These are phyloP conservation scores for Cyphomyrus discorhynchus DNA, from an alignment of 2,113 vertebrate species.

Conservation along the genomic window DNA sequence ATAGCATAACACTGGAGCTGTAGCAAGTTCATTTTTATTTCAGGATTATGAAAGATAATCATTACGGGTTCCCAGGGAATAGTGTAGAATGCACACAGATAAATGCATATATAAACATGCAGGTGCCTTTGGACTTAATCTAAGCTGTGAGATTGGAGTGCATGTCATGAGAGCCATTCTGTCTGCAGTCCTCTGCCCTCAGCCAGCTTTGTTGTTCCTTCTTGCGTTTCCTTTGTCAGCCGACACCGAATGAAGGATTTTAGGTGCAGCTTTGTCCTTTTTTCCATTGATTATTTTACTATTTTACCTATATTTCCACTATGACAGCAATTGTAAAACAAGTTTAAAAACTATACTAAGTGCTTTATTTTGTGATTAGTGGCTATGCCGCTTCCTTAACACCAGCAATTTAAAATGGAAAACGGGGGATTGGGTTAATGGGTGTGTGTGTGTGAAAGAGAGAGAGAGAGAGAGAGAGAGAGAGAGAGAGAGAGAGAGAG, in stretches of 20 bases:
- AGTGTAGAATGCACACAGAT: not conserved
- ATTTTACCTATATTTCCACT: not conserved
- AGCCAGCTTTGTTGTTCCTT: not conserved
- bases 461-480: not conserved
- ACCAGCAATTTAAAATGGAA: not conserved
- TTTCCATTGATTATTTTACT: not conserved
- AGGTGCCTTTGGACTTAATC: not conserved
- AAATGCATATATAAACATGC: not conserved
- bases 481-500: not conserved
- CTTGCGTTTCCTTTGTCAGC: not conserved
- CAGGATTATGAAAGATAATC: not conserved
- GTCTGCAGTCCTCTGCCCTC: not conserved
- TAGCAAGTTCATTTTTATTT: not conserved
- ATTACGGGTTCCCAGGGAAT: not conserved
- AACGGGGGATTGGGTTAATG: not conserved
- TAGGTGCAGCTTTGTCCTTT: not conserved
- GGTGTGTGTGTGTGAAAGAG: slow-evolving; percentile 18
- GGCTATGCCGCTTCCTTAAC: not conserved
- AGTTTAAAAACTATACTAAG: not conserved
- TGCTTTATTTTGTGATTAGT: not conserved
- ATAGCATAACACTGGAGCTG: not conserved
- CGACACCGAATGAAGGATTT: not conserved
- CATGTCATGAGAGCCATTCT: not conserved
- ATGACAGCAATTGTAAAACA: not conserved
- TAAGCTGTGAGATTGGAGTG: not conserved